phyloP scores from a whole-genome alignment of 2,888 invertebrate species.

The Poecilus cupreus region DNA sequence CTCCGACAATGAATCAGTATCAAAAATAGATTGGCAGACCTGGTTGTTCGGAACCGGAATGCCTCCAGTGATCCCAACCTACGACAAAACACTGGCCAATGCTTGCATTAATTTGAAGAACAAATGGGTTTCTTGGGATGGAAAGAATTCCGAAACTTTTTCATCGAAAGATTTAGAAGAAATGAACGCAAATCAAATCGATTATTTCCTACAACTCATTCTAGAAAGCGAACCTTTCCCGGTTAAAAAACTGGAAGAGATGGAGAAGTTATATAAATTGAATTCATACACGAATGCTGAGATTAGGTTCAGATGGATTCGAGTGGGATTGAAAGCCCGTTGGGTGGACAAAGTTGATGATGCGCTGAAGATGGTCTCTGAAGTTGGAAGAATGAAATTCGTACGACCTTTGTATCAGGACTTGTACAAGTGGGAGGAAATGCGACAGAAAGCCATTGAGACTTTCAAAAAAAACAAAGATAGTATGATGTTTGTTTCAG shows the following conservation, averaged over 20 bases:
- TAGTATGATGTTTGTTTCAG: constrained; percentile 90
- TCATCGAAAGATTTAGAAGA: constrained; percentile 74
- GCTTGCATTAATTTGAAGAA: constrained; percentile 77
- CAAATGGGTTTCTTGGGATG: constrained; percentile 75
- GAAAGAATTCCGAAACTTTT: constrained; percentile 72
- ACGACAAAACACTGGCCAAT: constrained; percentile 80
- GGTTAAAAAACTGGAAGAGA: constrained; percentile 76
- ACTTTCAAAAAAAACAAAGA: constrained; percentile 82
- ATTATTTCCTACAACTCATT: constrained; percentile 82
- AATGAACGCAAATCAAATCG: constrained; percentile 80
- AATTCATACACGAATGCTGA: constrained; percentile 83
- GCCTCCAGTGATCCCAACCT: constrained; percentile 91
- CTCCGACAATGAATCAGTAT: constrained; percentile 75
- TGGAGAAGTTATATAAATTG: constrained; percentile 81
- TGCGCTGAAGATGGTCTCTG: constrained; percentile 86
- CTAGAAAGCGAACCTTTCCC: constrained; percentile 76
- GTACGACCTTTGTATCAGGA: constrained; percentile 91
- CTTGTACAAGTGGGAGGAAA: constrained; percentile 86
- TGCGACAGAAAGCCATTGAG: constrained; percentile 80
- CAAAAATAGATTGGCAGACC: constrained; percentile 85
- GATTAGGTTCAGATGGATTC: constrained; percentile 85
- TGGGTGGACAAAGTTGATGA: constrained; percentile 80
- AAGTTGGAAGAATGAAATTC: constrained; percentile 94
- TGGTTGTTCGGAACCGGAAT: constrained; percentile 91
- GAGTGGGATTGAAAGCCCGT: constrained; percentile 84